Base-by-base conservation (phyloP, 2,797 vertebrate species). In the Erithacus rubecula region DNA sequence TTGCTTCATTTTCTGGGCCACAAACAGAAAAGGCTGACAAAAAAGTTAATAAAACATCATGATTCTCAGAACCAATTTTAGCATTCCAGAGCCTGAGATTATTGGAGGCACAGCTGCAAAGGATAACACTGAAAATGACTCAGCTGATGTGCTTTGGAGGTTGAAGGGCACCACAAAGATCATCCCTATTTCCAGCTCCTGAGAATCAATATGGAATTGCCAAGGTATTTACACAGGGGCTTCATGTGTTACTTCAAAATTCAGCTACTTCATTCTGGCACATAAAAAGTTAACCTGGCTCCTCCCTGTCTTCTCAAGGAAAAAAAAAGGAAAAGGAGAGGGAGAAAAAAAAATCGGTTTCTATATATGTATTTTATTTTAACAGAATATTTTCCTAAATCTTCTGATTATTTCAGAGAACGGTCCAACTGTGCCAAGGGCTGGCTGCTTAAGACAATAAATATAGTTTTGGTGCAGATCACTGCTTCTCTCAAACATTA, bases 31-130 rank as follows among this genome's bases (percentile, higher is more conserved):
- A 67, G 23, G 44, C 29, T 78, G 69, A 90, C 34, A 87, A 91
- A 63, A 46, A 91, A 89, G 29, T 47, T 89, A 75, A 89, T 75
- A 43, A 87, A 93, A 77, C 14, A 49, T 16, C 24, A 70, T 89
- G 67, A 56, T 60, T 56, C 34, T 82, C 34, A 36, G 16, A 44
- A 68, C 72, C 89, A 91, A 51, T n/a, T 90, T 30, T 44, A 86
- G 58, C 39, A 41, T 47, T 47, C 36, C 67, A 90, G 56, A 77
- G n/a, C 30, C 85, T 6, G 12, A 51, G 65, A 70, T 82, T 77
- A 55, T 69, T 39, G 78, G n/a, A 87, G 64, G 55, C 30, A 68
- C 55, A 88, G 72, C 60, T 91, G 78, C 36, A 88, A 70, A 62
- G 68, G 83, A 5, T 26, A 72, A 32, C 58, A 64, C 37, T 0